Evolutionary conservation across 2,113 vertebrate species (phyloP), one percentile per base, ranked within the genome.

Genomic region (Pipra filicauda): DNA sequence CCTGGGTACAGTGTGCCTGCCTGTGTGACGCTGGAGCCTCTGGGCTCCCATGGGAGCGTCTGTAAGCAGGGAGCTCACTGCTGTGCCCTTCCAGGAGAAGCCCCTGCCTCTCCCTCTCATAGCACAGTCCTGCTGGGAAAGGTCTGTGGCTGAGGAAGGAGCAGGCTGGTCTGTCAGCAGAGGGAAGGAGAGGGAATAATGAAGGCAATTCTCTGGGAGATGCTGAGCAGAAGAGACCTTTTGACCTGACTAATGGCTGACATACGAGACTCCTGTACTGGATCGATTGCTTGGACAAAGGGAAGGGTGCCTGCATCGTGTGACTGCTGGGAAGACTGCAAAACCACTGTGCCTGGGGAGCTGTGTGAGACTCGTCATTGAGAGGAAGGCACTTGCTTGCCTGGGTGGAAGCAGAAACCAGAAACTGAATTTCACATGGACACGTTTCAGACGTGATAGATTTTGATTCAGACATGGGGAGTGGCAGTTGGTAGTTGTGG

Each of bases 71-170:
- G 66, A 62, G 26, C 16, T 62, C 26, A 1, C 31, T 30, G 64
- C 58, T 8, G 8, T 2, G 2, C 11, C 48, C n/a, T 0, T 1
- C 0, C 0, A 51, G 55, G 27, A 65, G 54, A 39, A 80, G 24
- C 5, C 52, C 23, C 16, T 33, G 46, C n/a, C 28, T 70, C 41
- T 69, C 8, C 1, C 59, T 52, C 57, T 41, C 1, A 1, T 64
- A 54, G 51, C 61, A 39, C 33, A 12, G 48, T 62, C 69, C 61
- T 0, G 0, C 48, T 49, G 85, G 82, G 82, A 91, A 46, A 54
- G 41, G 44, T 81, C 61, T 92, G 33, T 0, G 1, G 35, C 61
- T 39, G 12, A 5, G 12, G 37, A 72, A 81, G 44, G 58, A 94
- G 55, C 55, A 27, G 43, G 30, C 58, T 71, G 55, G 3, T 33